Base-by-base conservation (phyloP, 2,113 vertebrate species). In the Mormyrus iriodes region DNA sequence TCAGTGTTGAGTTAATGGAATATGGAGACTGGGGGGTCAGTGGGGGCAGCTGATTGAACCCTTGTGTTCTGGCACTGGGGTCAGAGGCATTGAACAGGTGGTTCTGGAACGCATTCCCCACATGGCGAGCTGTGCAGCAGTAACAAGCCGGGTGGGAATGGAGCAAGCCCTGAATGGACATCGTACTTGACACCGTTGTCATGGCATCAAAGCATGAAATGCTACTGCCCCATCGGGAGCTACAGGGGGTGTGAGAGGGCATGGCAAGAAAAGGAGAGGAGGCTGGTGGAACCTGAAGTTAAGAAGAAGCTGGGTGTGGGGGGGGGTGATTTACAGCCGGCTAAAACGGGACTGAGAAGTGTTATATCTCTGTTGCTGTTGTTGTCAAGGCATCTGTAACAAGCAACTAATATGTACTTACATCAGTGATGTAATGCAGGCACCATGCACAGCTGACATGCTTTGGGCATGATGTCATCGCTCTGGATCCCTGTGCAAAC, bases 311-410 rank as follows among this genome's bases (percentile, higher is more conserved):
- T 13, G 7, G 21, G 49, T 73, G 24, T 2, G 46, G 88, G 44
- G 35, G 46, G 88, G 8, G 6, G 51, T 21, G 48, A 86, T 86
- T 86, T 86, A 53, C 31, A 35, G 85, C 49, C 3, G 2, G 58
- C 31, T 39, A 44, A 82, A 85, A 86, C 53, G 17, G 79, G 39
- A 10, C 51, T 3, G 46, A 52, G 73, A 42, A 48, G 49, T 17
- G 69, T 21, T 17, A 2, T 42, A n/a, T 52, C 31, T 42, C 90
- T 94, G 93, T 94, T 94, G 94, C 88, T 85, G 91, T 93, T 92
- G 94, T 95, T 95, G 95, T 94, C 93, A 95, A 92, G 94, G 94
- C 93, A 95, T 95, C 92, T 93, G 93, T 94, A 94, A 94, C 93
- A 94, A 91, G 92, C 88, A 73, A 82, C 79, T 88, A 82, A 88